Evolutionary conservation across 2,888 invertebrate genomes (phyloP), one percentile per base, ranked within the genome.

Genomic region (Merodon equestris): DNA sequence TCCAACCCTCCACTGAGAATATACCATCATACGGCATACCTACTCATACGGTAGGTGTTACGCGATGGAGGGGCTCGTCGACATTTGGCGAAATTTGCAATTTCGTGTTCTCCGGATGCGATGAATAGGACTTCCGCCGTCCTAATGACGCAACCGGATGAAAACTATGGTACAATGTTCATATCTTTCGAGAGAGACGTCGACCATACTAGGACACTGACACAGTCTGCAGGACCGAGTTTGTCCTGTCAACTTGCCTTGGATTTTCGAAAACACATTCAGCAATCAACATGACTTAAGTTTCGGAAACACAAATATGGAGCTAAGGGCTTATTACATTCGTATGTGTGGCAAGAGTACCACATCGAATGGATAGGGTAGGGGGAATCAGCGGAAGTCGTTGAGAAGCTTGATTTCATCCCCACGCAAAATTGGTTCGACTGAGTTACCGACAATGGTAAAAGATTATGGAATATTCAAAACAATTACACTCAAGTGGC

Each of bases 71-170:
- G 2, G 27, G 27, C 7, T 27, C 7, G 44, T 45, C 38, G 12
- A 47, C 27, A 36, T 15, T 70, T n/a, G 68, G 47, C 34, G 34
- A 51, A 72, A 72, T 77, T 77, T 73, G 61, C 67, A 68, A 68
- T 67, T 73, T 58, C 42, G 67, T 67, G 61, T 77, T 67, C 67
- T 10, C 61, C 77, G 72, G 77, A 72, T 77, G 72, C 40, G 51
- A 72, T 45, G 56, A 38, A 57, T 44, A 57, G 67, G 60, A 68
- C 77, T 77, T 77, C 73, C 77, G 73, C 63, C 72, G 47, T 47
- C 57, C 53, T 72, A 77, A 72, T 77, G 67, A 77, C 67, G 57
- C 58, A 40, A 54, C 54, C 48, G 51, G 50, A 63, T 53, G 42
- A 15, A 36, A 19, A 60, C 38, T 19, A 71, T 44, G 48, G 36